Evolutionary conservation across 2,888 invertebrate genomes (phyloP), one percentile per base, ranked within the genome.

Genomic region (Habrosyne pyritoides): DNA sequence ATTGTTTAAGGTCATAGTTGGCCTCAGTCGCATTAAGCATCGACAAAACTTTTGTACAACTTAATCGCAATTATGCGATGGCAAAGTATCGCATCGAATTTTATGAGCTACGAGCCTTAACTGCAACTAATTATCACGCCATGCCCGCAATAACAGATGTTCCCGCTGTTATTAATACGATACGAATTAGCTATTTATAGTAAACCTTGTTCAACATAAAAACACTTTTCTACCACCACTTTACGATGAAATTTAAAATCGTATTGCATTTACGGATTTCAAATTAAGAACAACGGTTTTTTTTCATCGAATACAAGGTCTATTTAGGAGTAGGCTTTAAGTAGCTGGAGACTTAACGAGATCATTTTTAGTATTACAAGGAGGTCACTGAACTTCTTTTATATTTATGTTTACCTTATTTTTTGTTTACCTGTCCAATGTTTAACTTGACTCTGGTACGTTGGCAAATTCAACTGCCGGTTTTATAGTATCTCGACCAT

Each of bases 131-230:
- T 84, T 82, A 84, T 75, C 73, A 66, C 72, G 61, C 69, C 76
- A 73, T 62, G 78, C 69, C 73, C 75, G 81, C 77, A 81, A 79
- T 83, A 85, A 82, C 85, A 86, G 83, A 84, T 86, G 85, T 80
- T 83, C 75, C 60, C 71, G 59, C 68, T 74, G 78, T 81, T 83
- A 81, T 84, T 83, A 83, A 84, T 83, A 80, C 73, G 71, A 69
- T 78, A 80, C 71, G 73, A 81, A 83, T 75, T 71, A 68, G 60
- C 69, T 76, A 77, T 77, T 74, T 69, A 78, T 75, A 76, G 71
- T 56, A 33, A 56, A 55, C 56, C 57, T 55, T 64, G 64, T 62
- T 59, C 55, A 18, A 42, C 18, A 42, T 59, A 61, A 60, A 63
- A 61, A 52, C 47, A 24, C 49, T n/a, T 55, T 52, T 56, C 48